These are phyloP conservation scores for Uria aalge DNA, from an alignment of 2,113 vertebrate species.

Conservation along the genomic window DNA sequence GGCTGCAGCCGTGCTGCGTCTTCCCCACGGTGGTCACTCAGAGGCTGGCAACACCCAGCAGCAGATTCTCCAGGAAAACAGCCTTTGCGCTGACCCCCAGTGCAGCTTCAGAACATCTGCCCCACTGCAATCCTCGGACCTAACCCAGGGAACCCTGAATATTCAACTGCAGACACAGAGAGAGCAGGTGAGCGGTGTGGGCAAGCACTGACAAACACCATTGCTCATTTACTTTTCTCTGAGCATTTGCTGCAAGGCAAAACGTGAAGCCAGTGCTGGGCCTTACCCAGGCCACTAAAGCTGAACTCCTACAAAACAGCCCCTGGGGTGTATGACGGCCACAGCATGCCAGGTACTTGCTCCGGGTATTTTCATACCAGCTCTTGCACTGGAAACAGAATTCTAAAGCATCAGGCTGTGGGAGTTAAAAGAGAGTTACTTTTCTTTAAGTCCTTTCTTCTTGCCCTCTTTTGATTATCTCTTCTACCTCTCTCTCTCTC, in stretches of 20 bases:
- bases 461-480: background rate
- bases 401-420: background rate
- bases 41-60: background rate
- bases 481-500: background rate
- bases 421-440: background rate
- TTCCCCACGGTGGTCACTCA: background rate
- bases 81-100: background rate
- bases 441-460: background rate
- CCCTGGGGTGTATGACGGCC: background rate
- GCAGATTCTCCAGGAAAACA: background rate
- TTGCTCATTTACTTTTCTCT: background rate
- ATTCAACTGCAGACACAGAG: background rate
- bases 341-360: background rate
- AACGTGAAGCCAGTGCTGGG: background rate
- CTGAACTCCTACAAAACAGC: background rate
- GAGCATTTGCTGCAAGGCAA: background rate
- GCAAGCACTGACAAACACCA: background rate
- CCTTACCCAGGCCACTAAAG: background rate
- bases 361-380: background rate
- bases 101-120: background rate
- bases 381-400: background rate
- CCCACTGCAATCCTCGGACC: rapidly evolving
- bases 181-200: background rate
- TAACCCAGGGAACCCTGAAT: background rate
- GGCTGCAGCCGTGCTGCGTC: background rate